Base-by-base conservation (phyloP, 1,140 invertebrate species). In the Panulirus ornatus region DNA sequence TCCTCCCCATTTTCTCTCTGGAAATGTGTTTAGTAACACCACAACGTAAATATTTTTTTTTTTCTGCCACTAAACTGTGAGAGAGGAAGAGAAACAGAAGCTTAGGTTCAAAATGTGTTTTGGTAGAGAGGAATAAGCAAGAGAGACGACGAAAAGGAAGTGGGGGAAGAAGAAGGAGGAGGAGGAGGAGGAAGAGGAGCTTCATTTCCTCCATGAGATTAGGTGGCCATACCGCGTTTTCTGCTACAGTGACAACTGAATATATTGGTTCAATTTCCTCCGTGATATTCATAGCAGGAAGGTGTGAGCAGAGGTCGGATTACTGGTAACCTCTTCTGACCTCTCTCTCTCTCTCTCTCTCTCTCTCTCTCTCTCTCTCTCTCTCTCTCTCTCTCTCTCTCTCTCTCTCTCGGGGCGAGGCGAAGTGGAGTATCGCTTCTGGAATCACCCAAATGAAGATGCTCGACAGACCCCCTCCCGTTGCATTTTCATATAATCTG, bases 221-320 rank as follows among this genome's bases (percentile, higher is more conserved):
- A 89, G 87, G 79, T 58, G 66, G 79, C 63, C 79, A 36, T 54
- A 54, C 40, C 38, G 71, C 42, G 87, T 82, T 89, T 89, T 89
- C 87, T 89, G 79, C 87, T 82, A 89, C 87, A 84, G 36, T 76
- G 79, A 81, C 87, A 83, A 76, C 87, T 89, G 76, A 89, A 89
- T 89, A 89, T 89, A 89, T 89, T 47, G 87, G 79, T 89, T 83
- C 87, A 89, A 89, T 89, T 89, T 89, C 87, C 87, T 82, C 79
- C 36, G 58, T 89, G 87, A 89, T 89, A 89, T 89, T 89, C 87
- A 89, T 83, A 89, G 87, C 87, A 82, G 87, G 87, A 89, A 89
- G 87, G 87, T 89, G 87, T 83, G 79, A 89, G 79, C 44, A 36
- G 63, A 2, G 19, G 34, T 8, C 11, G 63, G 78, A 89, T 82